A percentile compares a stretch with the other conserved stretches of the same genome.
Evolutionary conservation across 2,888 invertebrate genomes (phyloP).

Genomic region (Colletes collaris): DNA sequence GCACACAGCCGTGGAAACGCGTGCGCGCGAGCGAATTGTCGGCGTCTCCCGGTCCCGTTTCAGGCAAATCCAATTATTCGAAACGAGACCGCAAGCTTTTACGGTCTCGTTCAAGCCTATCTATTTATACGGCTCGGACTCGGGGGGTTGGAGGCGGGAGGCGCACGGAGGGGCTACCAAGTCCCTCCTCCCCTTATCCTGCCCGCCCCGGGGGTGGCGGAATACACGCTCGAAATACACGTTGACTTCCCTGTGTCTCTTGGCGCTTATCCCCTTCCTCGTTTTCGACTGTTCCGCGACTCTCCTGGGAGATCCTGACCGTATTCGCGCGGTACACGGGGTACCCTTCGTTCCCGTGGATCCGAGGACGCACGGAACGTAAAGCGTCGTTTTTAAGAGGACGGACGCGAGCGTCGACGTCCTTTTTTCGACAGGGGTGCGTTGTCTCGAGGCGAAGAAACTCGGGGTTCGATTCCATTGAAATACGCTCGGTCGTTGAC

Average conservation of each 20-base stretch:
- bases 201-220: conserved; percentile 17
- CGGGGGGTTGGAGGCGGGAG: conserved; percentile 23
- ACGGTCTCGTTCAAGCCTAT: conserved; percentile 75
- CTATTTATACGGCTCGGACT: conserved; percentile 73
- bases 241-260: conserved; percentile 36
- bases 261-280: not conserved
- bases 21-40: conserved; percentile 56
- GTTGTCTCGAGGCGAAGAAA: not conserved
- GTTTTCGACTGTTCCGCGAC: conserved; percentile 21
- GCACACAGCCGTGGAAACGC: conserved; percentile 20
- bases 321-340: conserved; percentile 29
- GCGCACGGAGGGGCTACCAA: conserved; percentile 25
- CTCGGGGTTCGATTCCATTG: too few species aligned
- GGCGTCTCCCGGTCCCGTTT: conserved; percentile 72
- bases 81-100: conserved; percentile 79
- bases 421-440: not conserved
- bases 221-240: conserved; percentile 49
- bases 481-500: too few species aligned
- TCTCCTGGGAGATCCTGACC: conserved; percentile 29
- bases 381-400: conserved; percentile 33
- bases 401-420: conserved; percentile 8
- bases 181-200: conserved; percentile 41
- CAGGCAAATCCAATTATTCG: conserved; percentile 80
- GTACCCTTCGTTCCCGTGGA: conserved; percentile 28
- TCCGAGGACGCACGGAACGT: conserved; percentile 23